Evolutionary conservation across 35 echinoderm and acorn worm genomes (phyloP).

Genomic region (Patiria miniata): DNA sequence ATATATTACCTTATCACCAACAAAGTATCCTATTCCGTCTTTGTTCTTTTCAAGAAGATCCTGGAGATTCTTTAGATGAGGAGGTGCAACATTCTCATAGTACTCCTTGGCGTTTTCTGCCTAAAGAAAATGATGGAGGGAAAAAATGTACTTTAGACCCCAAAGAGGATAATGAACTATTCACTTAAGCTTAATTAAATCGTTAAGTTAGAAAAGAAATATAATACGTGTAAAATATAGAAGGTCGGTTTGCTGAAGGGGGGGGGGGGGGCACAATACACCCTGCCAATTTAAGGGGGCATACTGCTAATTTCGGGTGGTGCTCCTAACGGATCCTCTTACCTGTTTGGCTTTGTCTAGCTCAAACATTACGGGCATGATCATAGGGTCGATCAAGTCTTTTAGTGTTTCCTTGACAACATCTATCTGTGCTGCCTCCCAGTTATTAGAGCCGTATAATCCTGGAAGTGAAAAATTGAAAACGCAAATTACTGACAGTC

Average conservation of each 20-base stretch:
- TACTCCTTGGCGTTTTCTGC: not conserved
- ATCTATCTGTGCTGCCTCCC: slow-evolving; percentile 38
- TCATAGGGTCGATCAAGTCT: not conserved
- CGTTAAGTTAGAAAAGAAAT: too few species aligned
- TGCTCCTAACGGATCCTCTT: too few species aligned
- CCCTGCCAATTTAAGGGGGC: too few species aligned
- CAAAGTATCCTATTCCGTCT: slow-evolving; percentile 22
- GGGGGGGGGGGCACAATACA: too few species aligned
- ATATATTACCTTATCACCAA: slow-evolving; percentile 48
- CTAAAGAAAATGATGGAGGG: not conserved
- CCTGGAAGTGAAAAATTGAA: too few species aligned
- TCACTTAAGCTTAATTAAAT: too few species aligned
- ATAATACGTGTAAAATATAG: too few species aligned
- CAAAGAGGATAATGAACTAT: too few species aligned
- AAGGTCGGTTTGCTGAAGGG: too few species aligned
- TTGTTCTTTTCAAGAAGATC: slow-evolving; percentile 11
- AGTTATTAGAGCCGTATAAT: slow-evolving; percentile 24
- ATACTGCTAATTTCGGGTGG: too few species aligned
- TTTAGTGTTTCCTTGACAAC: slow-evolving; percentile 3
- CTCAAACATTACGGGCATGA: not conserved
- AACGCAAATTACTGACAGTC: too few species aligned
- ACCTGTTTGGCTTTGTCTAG: slow-evolving; percentile 45
- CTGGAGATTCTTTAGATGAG: not conserved
- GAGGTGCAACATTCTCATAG: slow-evolving; percentile 23
- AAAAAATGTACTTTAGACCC: too few species aligned